These are phyloP conservation scores for Keiferia lycopersicella DNA, from an alignment of 2,888 invertebrate species.

Conservation along the genomic window DNA sequence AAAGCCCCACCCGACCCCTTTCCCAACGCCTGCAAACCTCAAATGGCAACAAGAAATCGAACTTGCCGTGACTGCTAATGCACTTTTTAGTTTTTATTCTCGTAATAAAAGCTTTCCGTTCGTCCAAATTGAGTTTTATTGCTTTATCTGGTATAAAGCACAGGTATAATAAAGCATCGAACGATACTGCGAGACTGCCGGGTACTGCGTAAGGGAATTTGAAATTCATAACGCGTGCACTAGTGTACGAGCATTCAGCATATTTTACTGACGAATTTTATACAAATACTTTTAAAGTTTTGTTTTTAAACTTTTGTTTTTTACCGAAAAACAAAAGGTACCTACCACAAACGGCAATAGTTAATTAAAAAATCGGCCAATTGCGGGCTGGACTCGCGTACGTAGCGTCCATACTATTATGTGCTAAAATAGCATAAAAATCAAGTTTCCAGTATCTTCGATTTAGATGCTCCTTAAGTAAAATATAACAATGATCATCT, in stretches of 20 bases:
- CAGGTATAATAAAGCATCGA: constrained; percentile 15
- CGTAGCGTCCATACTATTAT: too few relatives aligned
- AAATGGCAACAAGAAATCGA: constrained; percentile 19
- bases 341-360: too few relatives aligned
- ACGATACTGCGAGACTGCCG: constrained; percentile 11
- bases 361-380: too few relatives aligned
- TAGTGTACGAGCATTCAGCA: constrained; percentile 64
- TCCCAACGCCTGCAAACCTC: background rate
- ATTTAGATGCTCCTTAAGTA: too few relatives aligned
- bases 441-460: too few relatives aligned
- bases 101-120: constrained; percentile 21
- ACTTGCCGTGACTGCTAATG: constrained; percentile 25
- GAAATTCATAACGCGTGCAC: constrained; percentile 70
- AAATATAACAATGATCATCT: too few relatives aligned
- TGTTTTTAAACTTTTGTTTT: too few relatives aligned
- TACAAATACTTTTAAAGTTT: background rate
- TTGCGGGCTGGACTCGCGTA: too few relatives aligned
- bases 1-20: background rate
- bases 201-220: constrained; percentile 46
- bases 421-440: too few relatives aligned
- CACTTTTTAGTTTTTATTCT: constrained; percentile 25
- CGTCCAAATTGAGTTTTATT: constrained; percentile 30
- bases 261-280: constrained; percentile 63
- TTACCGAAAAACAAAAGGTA: too few relatives aligned
- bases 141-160: constrained; percentile 22